Base-by-base conservation (phyloP, 2,113 vertebrate species). In the Tupaia tana region DNA sequence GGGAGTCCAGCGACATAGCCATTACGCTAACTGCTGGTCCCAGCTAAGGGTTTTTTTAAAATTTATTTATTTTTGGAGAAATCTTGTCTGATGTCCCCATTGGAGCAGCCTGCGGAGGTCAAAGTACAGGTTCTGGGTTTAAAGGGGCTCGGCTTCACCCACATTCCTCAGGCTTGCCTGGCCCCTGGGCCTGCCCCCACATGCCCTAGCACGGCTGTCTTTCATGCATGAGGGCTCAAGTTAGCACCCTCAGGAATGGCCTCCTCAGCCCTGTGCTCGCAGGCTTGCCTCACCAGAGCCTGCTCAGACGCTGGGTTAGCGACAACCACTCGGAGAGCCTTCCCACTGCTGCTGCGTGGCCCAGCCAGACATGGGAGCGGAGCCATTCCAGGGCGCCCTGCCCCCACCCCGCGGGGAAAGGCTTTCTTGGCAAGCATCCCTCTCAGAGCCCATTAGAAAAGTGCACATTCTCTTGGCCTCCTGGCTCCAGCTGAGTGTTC, bases 371-470 rank as follows among this genome's bases (percentile, higher is more conserved):
- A 63, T 63, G 58, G 80, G 91, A 95, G 58, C 6, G 18, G 25
- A 92, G 83, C 63, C 73, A 54, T 64, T 88, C 63, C 27, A 13
- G 69, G 59, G 84, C 0, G 9, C 91, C 89, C 95, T 61, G 18
- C 97, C 94, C 93, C 94, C 95, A 64, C 24, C 59, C n/a, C 15
- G 8, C 2, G 34, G 70, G 80, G 88, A 86, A 88, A 91, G 77
- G 66, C 86, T 92, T 92, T 94, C 86, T 93, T 91, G 95, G 96
- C 96, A 92, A 75, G 52, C 84, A 59, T n/a, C 91, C 74, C 64
- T 77, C 67, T 58, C 91, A 73, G 86, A 88, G 84, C 66, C 89
- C 87, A 94, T 92, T 71, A 78, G 89, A 69, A 93, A 90, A 92
- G 54, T 43, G 27, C 69, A 86, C 95, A 91, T 92, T 93, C 96